phyloP scores from a whole-genome alignment of 2,888 invertebrate species.

The Elmis aenea region DNA sequence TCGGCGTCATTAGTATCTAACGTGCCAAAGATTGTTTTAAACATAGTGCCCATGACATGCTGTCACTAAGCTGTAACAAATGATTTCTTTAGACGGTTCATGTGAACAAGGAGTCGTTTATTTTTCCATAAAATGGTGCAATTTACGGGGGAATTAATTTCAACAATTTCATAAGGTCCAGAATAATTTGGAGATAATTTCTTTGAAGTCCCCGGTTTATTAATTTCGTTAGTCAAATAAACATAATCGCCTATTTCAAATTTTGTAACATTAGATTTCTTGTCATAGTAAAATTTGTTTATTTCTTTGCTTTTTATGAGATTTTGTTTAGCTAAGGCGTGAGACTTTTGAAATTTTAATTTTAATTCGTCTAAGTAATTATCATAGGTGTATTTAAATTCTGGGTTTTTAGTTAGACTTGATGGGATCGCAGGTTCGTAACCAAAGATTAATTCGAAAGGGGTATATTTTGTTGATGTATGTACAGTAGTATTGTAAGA shows the following conservation, averaged over 20 bases:
- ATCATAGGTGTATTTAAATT: conserved; percentile 31
- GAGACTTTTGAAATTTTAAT: conserved; percentile 24
- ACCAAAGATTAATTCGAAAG: conserved; percentile 24
- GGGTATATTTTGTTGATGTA: conserved; percentile 22
- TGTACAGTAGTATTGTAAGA: conserved; percentile 27
- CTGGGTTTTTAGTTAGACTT: conserved; percentile 21
- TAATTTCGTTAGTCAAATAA: too few relatives aligned
- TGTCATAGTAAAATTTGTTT: conserved; percentile 17
- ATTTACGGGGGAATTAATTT: conserved; percentile 2
- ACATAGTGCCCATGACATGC: too few relatives aligned
- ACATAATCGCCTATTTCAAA: too few relatives aligned
- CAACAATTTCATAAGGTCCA: too few relatives aligned
- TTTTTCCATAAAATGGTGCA: conserved; percentile 2
- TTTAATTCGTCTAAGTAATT: too few relatives aligned
- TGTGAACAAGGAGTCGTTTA: conserved; percentile 1
- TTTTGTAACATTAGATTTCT: too few relatives aligned
- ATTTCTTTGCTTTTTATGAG: conserved; percentile 20
- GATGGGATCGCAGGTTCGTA: conserved; percentile 14
- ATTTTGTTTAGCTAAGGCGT: conserved; percentile 25
- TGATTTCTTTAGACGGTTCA: too few relatives aligned
- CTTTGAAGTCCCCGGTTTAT: too few relatives aligned
- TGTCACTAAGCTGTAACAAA: too few relatives aligned
- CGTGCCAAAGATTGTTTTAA: too few relatives aligned
- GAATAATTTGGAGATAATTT: too few relatives aligned
- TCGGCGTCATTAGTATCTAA: too few relatives aligned